Evolutionary conservation across 2,888 invertebrate genomes (phyloP).

Genomic region (Drosophila kanekoi): DNA sequence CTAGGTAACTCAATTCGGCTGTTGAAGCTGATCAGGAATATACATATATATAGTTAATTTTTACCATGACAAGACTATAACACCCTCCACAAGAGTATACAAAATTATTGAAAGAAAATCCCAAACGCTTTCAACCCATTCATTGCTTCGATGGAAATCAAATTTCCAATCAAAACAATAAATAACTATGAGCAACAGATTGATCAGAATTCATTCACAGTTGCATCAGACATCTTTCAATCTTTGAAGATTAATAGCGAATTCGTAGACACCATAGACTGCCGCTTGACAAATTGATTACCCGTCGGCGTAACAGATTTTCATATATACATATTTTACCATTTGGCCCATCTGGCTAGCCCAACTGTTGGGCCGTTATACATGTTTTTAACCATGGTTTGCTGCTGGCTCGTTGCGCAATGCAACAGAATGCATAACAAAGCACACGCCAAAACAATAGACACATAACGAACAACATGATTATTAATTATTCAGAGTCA

Average conservation of each 20-base stretch:
- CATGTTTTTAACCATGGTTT: slow-evolving; percentile 40
- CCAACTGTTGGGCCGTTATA: slow-evolving; percentile 45
- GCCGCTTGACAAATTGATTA: slow-evolving; percentile 15
- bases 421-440: slow-evolving; percentile 74
- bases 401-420: slow-evolving; percentile 53
- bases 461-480: slow-evolving; percentile 61
- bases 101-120: too few relatives aligned
- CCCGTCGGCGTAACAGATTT: slow-evolving; percentile 1
- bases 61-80: too few relatives aligned
- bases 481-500: slow-evolving; percentile 74
- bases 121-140: too few relatives aligned
- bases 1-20: too few relatives aligned
- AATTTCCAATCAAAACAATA: slow-evolving; percentile 1
- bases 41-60: too few relatives aligned
- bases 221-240: slow-evolving; percentile 6
- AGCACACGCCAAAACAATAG: slow-evolving; percentile 60
- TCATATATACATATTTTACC: slow-evolving; percentile 24
- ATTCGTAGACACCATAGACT: slow-evolving; percentile 6
- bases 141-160: neutral
- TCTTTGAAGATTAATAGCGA: slow-evolving; percentile 9
- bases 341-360: slow-evolving; percentile 9
- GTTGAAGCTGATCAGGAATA: too few relatives aligned
- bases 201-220: slow-evolving; percentile 1
- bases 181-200: neutral
- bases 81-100: too few relatives aligned